Base-by-base conservation (phyloP, 2,113 vertebrate species). In the Aleadryas rufinucha region DNA sequence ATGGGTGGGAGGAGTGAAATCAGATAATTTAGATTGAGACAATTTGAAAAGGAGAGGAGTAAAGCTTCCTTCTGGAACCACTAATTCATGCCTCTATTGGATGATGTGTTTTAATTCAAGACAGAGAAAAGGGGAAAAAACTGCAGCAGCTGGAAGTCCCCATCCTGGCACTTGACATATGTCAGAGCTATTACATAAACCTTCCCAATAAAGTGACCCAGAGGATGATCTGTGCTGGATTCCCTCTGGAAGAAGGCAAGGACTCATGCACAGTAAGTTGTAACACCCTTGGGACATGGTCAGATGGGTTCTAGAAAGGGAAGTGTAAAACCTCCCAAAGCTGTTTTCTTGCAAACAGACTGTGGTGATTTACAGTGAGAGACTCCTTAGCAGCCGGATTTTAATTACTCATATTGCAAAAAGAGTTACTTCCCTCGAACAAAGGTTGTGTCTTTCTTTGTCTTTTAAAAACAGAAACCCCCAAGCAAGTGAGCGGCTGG, bases 211-310 rank as follows among this genome's bases (percentile, higher is more conserved):
- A 52, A 45, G 92, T 96, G 77, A 96, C 86, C 11, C 75, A 87
- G 47, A 87, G 30, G n/a, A 95, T 93, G 89, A 70, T 97, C 35
- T 98, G 97, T 95, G 97, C 96, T 45, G 95, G 97, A 60, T 95
- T 95, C 31, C 84, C 93, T 74, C 64, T 82, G 78, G 75, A 89
- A 68, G 84, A 91, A 60, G 85, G 53, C 41, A 95, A 91, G 65
- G 93, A 96, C 50, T 89, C 87, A 6, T 97, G 97, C 90, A 90
- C 84, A 64, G 96, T 97, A 95, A 95, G 95, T 61, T 23, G 2
- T 20, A 24, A 74, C 33, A 27, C 45, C 27, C 23, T 42, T 66
- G 33, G n/a, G 53, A 17, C 52, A 35, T 20, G 37, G 33, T 28
- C 52, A 82, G 28, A 26, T 44, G 37, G 31, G 37, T 13, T 94